These are phyloP conservation scores for Chamaetylas fuelleborni DNA, from an alignment of 2,113 vertebrate genomes.

Conservation along the genomic window DNA sequence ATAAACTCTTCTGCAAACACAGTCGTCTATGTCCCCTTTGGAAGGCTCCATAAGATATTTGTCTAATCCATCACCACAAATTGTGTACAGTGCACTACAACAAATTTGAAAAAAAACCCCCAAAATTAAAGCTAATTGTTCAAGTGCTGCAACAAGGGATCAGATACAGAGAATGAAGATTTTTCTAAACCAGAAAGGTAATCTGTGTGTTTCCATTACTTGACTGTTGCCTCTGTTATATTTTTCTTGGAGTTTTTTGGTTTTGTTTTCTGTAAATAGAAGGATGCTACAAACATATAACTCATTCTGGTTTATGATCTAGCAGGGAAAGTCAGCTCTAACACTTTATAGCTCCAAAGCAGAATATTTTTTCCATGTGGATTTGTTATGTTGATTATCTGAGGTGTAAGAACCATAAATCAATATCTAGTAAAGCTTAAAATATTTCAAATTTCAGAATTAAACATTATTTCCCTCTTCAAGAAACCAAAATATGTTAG, in stretches of 20 bases:
- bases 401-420: not conserved
- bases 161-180: not conserved
- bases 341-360: not conserved
- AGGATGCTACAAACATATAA: conserved; percentile 1
- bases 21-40: not conserved
- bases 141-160: not conserved
- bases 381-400: not conserved
- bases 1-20: not conserved
- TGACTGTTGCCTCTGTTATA: not conserved
- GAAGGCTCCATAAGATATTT: not conserved
- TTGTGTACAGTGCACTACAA: not conserved
- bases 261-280: not conserved
- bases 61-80: not conserved
- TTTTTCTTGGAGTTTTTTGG: not conserved
- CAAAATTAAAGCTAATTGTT: not conserved
- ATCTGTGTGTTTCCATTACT: not conserved
- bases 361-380: not conserved
- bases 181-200: not conserved
- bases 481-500: not conserved
- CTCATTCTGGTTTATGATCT: conserved; percentile 6
- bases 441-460: not conserved
- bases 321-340: not conserved
- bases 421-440: not conserved
- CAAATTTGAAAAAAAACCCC: not conserved
- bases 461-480: not conserved